Conservation (phyloP, 2,888 invertebrate species). For the Dryadula phaetusa region DNA sequence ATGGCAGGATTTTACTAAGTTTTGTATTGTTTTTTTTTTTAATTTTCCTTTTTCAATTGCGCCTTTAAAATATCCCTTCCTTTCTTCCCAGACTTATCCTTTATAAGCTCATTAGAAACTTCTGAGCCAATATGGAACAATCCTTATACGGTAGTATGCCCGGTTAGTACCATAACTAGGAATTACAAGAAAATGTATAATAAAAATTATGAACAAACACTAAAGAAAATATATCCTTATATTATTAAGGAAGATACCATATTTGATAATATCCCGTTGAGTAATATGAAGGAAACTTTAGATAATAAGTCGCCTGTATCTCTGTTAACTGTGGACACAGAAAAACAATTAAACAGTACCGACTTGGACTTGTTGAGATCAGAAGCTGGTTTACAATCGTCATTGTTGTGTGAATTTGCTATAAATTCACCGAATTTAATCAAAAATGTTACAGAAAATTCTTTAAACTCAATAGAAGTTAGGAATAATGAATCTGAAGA, state of each 20-base stretch:
- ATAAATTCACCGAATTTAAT: conserved; percentile 41
- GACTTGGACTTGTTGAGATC: conserved; percentile 55
- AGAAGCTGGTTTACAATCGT: conserved; percentile 45
- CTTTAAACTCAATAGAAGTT: conserved; percentile 1
- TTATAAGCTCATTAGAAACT: conserved; percentile 42
- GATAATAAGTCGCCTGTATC: conserved; percentile 49
- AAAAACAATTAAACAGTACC: conserved; percentile 61
- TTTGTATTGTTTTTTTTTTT: neutral
- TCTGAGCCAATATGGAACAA: conserved; percentile 29
- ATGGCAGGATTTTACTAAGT: neutral
- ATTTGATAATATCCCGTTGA: conserved; percentile 2
- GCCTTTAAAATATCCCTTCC: conserved; percentile 28
- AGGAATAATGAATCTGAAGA: conserved; percentile 16
- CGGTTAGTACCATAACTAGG: conserved; percentile 27
- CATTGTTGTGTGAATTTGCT: conserved; percentile 47
- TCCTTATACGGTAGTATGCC: conserved; percentile 30
- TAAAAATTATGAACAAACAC: neutral
- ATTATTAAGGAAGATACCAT: neutral
- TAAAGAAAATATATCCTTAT: neutral
- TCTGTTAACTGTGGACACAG: conserved; percentile 53
- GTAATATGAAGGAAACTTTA: neutral
- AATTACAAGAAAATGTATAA: neutral
- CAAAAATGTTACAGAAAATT: neutral
- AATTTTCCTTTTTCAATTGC: conserved; percentile 18
- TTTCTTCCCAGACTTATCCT: conserved; percentile 53